Base-by-base conservation (phyloP, 2,113 vertebrate genomes). In the Oceanodroma tethys region DNA sequence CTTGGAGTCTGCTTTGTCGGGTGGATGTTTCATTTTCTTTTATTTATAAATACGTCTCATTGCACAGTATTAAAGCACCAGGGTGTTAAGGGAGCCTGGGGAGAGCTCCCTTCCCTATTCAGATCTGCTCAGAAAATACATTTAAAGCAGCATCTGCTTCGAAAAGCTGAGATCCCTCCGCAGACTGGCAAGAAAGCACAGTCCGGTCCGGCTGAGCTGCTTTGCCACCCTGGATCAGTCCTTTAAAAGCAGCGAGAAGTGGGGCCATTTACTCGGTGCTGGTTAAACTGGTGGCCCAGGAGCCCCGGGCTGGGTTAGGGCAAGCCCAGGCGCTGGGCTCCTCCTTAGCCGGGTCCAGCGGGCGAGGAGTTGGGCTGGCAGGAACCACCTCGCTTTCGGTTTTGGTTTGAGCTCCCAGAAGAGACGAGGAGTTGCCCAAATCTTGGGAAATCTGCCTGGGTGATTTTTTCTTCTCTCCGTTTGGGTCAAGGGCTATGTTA, bases 191-290 rank as follows among this genome's bases (percentile, higher is more conserved):
- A 16, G 68, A 15, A 14, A 34, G n/a, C 32, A 2, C 2, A 1
- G 2, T 18, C n/a, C 58, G 11, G 1, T 4, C 55, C 0, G 4
- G 10, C 32, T 25, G 48, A 16, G 63, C 50, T 7, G 16, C 8
- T 7, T 30, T 7, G 21, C n/a, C 27, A 0, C 6, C 53, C 47
- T 1, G 5, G 11, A 17, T 9, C n/a, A 0, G 4, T 2, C 43
- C 30, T 32, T 34, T 5, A 2, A 8, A 17, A 23, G 55, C 18
- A 25, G 9, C 1, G 2, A 23, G 43, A 23, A 47, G 4, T 0
- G 59, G 43, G 15, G 23, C 42, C 26, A 0, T 22, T 9, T 0
- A 1, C 38, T 36, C 45, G 0, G 17, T 6, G 16, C 27, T 10
- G 78, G 11, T 52, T 55, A 12, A 52, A 42, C 14, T 5, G 76